Percentiles rank a stretch among this genome's conserved stretches.
These are phyloP conservation scores for Homalodisca vitripennis DNA, from an alignment of 1,140 invertebrate genomes.

Conservation along the genomic window DNA sequence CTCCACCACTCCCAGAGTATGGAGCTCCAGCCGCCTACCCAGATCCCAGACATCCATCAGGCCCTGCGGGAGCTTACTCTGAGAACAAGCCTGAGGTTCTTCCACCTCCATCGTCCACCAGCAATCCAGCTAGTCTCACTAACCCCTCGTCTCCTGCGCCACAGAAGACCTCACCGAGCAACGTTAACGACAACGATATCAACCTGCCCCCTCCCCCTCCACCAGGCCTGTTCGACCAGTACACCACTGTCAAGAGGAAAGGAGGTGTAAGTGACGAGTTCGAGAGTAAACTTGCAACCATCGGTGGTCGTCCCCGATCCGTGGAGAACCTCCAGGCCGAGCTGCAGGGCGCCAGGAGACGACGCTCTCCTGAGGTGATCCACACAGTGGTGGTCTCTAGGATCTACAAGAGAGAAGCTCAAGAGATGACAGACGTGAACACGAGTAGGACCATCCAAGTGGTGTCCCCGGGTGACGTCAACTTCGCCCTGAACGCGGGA, in stretches of 20 bases:
- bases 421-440: constrained; percentile 92
- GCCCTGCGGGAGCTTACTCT: constrained; percentile 74
- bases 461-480: constrained; percentile 90
- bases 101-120: constrained; percentile 64
- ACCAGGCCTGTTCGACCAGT: constrained; percentile 67
- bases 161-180: constrained; percentile 44
- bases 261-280: constrained; percentile 65
- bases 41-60: constrained; percentile 78
- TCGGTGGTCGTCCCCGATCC: constrained; percentile 80
- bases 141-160: constrained; percentile 62
- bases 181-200: constrained; percentile 55
- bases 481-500: constrained; percentile 78
- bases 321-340: constrained; percentile 71
- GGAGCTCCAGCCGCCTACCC: constrained; percentile 42
- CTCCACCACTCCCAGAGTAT: constrained; percentile 48
- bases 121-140: constrained; percentile 39
- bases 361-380: constrained; percentile 52
- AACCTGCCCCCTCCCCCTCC: constrained; percentile 76
- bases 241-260: constrained; percentile 83
- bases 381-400: constrained; percentile 58
- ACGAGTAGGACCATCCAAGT: constrained; percentile 89
- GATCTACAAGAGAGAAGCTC: constrained; percentile 81
- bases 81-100: constrained; percentile 78
- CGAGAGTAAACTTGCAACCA: constrained; percentile 67
- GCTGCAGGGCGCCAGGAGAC: constrained; percentile 64